phyloP scores from a whole-genome alignment of 2,797 vertebrate species.

The Stomatorhinus walkeri region DNA sequence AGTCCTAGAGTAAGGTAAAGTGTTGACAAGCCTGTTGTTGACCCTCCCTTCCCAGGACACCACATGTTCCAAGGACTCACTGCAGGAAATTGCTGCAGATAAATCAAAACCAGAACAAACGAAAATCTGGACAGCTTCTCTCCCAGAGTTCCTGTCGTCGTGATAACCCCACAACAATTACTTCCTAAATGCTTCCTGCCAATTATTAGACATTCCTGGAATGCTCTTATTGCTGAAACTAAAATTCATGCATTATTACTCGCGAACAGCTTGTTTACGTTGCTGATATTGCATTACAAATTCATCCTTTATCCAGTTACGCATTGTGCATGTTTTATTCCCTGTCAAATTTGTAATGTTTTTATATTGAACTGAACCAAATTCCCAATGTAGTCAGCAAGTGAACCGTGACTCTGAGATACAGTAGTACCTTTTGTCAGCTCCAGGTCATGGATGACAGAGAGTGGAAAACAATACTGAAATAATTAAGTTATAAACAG shows the following conservation, averaged over 20 bases:
- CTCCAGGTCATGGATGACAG: neutral
- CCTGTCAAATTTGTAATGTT: neutral
- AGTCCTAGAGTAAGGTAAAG: neutral
- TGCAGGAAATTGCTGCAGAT: neutral
- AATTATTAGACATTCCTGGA: neutral
- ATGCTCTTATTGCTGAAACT: neutral
- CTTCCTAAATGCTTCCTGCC: neutral
- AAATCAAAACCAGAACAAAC: neutral
- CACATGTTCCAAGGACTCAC: neutral
- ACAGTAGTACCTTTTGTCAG: neutral
- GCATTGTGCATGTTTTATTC: neutral
- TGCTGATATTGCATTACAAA: neutral
- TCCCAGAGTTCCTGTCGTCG: neutral
- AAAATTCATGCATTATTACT: neutral
- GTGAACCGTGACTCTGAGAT: neutral
- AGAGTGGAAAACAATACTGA: neutral
- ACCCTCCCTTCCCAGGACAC: neutral
- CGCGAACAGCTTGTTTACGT: neutral
- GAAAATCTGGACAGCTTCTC: neutral
- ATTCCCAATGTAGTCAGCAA: neutral
- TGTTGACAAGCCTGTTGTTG: neutral
- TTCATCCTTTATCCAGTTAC: neutral
- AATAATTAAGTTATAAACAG: neutral
- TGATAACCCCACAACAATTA: neutral
- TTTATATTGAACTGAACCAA: neutral